Percentiles rank a stretch among this genome's conserved stretches.
These are phyloP conservation scores for Diachasma alloeum DNA, from an alignment of 1,140 invertebrate genomes.

Conservation along the genomic window DNA sequence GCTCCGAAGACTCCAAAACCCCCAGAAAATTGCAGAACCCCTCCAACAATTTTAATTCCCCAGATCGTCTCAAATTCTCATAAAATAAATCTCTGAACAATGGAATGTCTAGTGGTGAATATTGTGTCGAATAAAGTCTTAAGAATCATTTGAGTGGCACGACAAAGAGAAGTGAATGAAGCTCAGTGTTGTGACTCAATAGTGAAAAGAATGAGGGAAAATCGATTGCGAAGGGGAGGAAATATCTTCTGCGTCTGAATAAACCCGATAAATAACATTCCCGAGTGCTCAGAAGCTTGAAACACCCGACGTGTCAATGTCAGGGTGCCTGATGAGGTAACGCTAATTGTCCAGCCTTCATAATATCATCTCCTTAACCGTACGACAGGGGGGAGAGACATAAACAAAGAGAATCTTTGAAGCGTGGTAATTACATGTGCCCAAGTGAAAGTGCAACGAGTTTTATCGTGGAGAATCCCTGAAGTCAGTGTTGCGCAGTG, in stretches of 20 bases:
- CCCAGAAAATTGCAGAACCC: no score
- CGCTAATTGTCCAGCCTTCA: not conserved
- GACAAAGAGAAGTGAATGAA: no score
- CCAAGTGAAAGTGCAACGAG: slow-evolving; percentile 32
- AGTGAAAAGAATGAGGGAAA: not conserved
- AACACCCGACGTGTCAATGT: not conserved
- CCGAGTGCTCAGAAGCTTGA: not conserved
- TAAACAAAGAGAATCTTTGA: not conserved
- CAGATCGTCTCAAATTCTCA: no score
- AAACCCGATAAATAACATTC: not conserved
- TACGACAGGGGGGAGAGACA: no score
- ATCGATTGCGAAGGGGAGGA: not conserved
- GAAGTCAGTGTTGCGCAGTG: slow-evolving; percentile 2
- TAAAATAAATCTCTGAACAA: no score
- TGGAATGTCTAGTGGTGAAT: no score
- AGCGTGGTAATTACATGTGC: slow-evolving; percentile 27
- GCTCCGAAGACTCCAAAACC: no score
- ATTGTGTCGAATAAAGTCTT: no score
- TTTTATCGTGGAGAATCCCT: slow-evolving; percentile 8
- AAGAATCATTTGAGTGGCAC: no score
- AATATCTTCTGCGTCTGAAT: not conserved
- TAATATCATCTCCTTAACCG: not conserved
- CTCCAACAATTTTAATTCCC: no score
- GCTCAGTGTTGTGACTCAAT: not conserved
- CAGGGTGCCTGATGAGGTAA: not conserved